A percentile compares a stretch with the other conserved stretches of the same genome.
Conservation (phyloP, 37 sponge, comb jelly and placozoan species). For the Halichondria panicea region DNA sequence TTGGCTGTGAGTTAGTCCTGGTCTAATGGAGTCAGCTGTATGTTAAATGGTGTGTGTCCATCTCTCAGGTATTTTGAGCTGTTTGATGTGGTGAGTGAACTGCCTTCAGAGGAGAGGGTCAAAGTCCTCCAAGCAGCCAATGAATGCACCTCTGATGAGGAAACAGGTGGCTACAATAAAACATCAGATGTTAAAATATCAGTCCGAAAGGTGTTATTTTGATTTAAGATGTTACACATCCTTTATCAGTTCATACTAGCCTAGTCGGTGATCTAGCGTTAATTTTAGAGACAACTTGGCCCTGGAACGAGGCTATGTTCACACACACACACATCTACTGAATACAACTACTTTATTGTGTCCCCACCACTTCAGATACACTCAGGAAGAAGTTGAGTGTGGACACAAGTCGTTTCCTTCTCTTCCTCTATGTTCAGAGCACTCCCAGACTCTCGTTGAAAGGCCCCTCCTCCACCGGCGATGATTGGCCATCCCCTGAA, state of each 20-base stretch:
- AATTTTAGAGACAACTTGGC: conserved; percentile 2
- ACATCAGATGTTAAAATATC: no score
- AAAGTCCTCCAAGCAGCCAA: conserved; percentile 13
- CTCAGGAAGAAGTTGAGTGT: conserved; percentile 33
- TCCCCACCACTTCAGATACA: conserved; percentile 7
- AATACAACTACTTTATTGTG: neutral
- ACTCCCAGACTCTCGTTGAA: conserved; percentile 46
- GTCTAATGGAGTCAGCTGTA: neutral
- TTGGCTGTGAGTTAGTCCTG: conserved; percentile 55
- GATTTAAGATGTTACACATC: no score
- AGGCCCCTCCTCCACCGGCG: conserved; percentile 29
- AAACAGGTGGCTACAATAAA: conserved; percentile 15
- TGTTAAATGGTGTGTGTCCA: neutral
- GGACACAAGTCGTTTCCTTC: conserved; percentile 31
- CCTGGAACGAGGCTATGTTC: neutral
- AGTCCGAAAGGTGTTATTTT: no score
- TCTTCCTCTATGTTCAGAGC: conserved; percentile 57
- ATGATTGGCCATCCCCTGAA: conserved; percentile 77
- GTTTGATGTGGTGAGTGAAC: conserved; percentile 63
- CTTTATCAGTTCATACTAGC: no score
- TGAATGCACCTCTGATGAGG: conserved; percentile 43
- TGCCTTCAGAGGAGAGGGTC: conserved; percentile 30
- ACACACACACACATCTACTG: conserved; percentile 24
- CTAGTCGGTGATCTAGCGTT: neutral
- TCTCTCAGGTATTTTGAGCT: conserved; percentile 66